Base-by-base conservation (phyloP, 2,888 invertebrate species). In the Iphiclides podalirius region DNA sequence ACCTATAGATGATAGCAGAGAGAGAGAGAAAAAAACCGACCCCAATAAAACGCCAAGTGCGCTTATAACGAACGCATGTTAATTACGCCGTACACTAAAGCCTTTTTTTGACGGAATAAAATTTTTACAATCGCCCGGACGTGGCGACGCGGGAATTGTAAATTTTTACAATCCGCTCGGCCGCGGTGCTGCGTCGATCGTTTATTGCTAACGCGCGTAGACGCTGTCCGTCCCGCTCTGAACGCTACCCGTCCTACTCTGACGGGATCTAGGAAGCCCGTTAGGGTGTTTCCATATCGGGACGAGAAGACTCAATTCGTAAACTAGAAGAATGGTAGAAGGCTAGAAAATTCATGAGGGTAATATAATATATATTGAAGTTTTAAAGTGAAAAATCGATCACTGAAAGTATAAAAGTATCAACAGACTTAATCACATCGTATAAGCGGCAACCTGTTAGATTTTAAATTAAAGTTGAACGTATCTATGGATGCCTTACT, bases 151-250 rank as follows among this genome's bases (percentile, higher is more conserved):
- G 31, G 52, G 47, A 66, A 72, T 75, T 72, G 74, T 76, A 70
- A 75, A 74, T 64, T 68, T 76, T 74, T 73, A 74, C 66, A 72
- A 70, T 64, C 59, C 52, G 53, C 55, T 53, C 55, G 52, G 58
- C 34, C 39, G 26, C 44, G 38, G 23, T 48, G 37, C 20, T 48
- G 17, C 36, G 28, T 34, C 46, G 26, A 36, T 39, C 34, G 50
- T 55, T 31, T 46, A 51, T 53, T 51, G 51, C 44, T 45, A 47
- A 45, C 45, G 33, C 37, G 15, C 14, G 28, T 52, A 35, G 15
- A 23, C 33, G 41, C 8, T 8, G 8, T 26, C 31, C 12, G 11
- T 31, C 31, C 31, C 31, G 12, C 12, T 31, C 31, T 31, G 3
- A 1, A n/a, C 4, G 31, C 8, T 15, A n/a, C 26, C 8, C 11